These are phyloP conservation scores for Drosophila murphyi DNA, from an alignment of 1,140 invertebrate genomes.

Conservation along the genomic window DNA sequence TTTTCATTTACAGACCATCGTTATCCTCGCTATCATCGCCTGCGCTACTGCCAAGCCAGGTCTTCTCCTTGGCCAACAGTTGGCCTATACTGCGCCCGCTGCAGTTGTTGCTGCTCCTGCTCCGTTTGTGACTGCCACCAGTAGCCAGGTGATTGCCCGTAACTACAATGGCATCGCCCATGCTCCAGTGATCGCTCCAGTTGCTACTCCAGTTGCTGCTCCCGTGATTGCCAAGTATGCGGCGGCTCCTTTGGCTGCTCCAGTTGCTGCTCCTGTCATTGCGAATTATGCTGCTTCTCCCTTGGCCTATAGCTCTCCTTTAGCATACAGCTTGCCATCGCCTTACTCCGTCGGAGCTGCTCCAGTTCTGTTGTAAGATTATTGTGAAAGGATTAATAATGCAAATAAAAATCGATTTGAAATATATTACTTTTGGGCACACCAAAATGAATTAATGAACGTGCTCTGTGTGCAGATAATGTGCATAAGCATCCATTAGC, in stretches of 20 bases:
- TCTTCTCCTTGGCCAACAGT: slow-evolving; percentile 26
- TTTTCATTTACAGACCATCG: slow-evolving; percentile 53
- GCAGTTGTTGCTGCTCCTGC: slow-evolving; percentile 68
- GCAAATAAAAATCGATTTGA: no score
- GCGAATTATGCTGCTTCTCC: not conserved
- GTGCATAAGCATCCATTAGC: no score
- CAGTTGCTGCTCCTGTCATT: slow-evolving; percentile 9
- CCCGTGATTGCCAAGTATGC: slow-evolving; percentile 46
- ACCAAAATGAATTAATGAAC: no score
- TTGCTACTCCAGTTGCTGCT: slow-evolving; percentile 52
- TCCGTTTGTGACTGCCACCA: slow-evolving; percentile 82
- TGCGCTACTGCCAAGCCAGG: slow-evolving; percentile 71
- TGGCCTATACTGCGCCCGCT: slow-evolving; percentile 56
- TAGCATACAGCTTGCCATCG: not conserved
- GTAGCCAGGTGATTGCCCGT: slow-evolving; percentile 84
- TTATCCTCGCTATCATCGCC: slow-evolving; percentile 72
- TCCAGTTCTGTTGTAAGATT: no score
- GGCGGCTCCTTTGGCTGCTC: slow-evolving; percentile 25
- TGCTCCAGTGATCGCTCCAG: slow-evolving; percentile 57
- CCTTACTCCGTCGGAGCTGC: no score
- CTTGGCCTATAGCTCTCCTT: no score
- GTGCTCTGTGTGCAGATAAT: no score
- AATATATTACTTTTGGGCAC: no score
- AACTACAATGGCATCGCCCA: slow-evolving; percentile 83
- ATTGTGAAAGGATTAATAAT: no score